phyloP scores from a whole-genome alignment of 2,797 vertebrate genomes.

The Schizopygopsis malacanthus region DNA sequence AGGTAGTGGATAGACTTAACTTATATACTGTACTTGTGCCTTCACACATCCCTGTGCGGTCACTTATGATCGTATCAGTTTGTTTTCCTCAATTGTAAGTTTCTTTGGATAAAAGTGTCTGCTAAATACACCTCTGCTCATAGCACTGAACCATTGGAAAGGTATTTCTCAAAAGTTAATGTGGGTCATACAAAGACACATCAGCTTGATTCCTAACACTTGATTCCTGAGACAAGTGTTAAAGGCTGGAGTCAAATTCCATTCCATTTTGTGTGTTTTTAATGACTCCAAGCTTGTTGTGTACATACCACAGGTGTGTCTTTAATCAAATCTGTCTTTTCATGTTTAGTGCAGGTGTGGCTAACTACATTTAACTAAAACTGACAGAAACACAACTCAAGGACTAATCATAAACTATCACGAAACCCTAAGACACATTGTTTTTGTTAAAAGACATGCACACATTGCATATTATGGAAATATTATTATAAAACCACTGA shows the following conservation, averaged over 20 bases:
- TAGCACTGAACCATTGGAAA: neutral
- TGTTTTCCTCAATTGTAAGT: neutral
- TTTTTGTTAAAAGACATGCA: neutral
- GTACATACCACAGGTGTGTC: conserved; percentile 5
- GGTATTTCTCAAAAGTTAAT: neutral
- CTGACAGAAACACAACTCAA: neutral
- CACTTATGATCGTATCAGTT: neutral
- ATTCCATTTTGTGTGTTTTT: neutral
- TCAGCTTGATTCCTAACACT: neutral
- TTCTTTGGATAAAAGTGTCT: no score
- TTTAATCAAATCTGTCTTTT: conserved; percentile 16
- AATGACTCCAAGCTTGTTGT: neutral
- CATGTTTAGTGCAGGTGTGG: conserved; percentile 2
- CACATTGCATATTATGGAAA: neutral
- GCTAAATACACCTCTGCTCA: neutral
- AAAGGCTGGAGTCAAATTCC: neutral
- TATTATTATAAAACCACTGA: neutral
- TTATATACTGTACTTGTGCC: neutral
- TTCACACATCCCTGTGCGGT: neutral
- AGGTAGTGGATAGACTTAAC: no score
- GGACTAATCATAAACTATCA: neutral
- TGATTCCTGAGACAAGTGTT: neutral
- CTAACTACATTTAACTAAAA: neutral
- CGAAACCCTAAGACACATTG: neutral
- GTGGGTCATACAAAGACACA: neutral